Percentiles rank a stretch among this genome's conserved stretches.
phyloP scores from a whole-genome alignment of 37 sponge, comb jelly and placozoan genomes.

The Eunapius fragilis region DNA sequence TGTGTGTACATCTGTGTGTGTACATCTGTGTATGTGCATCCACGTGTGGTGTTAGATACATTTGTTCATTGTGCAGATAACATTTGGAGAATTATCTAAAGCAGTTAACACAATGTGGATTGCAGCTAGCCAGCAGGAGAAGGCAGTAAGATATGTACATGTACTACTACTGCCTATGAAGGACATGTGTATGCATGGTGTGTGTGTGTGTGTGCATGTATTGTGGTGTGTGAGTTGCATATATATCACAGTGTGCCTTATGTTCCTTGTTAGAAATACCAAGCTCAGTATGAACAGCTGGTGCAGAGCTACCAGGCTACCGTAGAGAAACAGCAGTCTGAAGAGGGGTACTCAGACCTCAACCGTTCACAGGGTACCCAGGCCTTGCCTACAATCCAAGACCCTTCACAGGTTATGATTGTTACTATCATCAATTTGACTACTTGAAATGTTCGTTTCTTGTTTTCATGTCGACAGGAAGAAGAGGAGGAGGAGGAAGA shows the following conservation, averaged over 20 bases:
- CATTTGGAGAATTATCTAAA: not conserved
- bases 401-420: conserved; percentile 52
- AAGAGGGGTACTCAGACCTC: not conserved
- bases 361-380: not conserved
- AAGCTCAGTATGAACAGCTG: conserved; percentile 20
- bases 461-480: too few relatives aligned
- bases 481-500: not conserved
- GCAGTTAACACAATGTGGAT: not conserved
- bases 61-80: not conserved
- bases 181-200: too few relatives aligned
- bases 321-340: not conserved
- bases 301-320: conserved; percentile 17
- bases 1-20: conserved; percentile 18
- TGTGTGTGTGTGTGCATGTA: conserved; percentile 27
- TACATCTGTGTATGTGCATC: conserved; percentile 5
- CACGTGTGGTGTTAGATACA: not conserved
- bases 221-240: conserved; percentile 19
- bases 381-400: too few relatives aligned
- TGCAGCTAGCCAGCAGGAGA: not conserved
- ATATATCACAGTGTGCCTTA: not conserved
- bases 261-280: conserved; percentile 19
- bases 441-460: too few relatives aligned
- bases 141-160: not conserved
- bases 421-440: not conserved
- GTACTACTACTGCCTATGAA: not conserved